A percentile compares a stretch with the other conserved stretches of the same genome.
Conservation (phyloP, 2,888 invertebrate genomes). For the Diaperis boleti region DNA sequence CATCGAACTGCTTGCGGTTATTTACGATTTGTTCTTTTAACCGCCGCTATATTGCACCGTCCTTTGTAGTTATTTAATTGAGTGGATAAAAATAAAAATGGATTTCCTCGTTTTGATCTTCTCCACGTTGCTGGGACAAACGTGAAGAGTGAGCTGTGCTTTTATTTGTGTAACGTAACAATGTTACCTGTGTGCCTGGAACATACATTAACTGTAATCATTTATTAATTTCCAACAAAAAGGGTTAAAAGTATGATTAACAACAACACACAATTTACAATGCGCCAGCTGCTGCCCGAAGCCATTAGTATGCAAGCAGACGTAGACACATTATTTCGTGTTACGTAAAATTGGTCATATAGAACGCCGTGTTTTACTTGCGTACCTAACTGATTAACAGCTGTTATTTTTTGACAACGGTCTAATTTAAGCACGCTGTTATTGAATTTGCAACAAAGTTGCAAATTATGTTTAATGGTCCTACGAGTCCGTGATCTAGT, state of each 20-base stretch:
- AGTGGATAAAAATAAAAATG: no score
- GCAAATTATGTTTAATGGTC: no score
- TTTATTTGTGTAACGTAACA: background rate
- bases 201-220: slow-evolving; percentile 8
- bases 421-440: no score
- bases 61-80: background rate
- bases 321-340: slow-evolving; percentile 27
- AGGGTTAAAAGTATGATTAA: slow-evolving; percentile 29
- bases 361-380: no score
- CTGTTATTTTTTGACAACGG: no score
- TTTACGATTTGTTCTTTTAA: background rate
- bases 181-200: background rate
- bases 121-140: background rate
- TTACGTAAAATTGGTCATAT: slow-evolving; percentile 26
- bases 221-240: slow-evolving; percentile 18
- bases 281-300: slow-evolving; percentile 23
- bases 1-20: background rate
- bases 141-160: background rate
- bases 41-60: no score
- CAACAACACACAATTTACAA: slow-evolving; percentile 15
- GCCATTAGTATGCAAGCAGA: slow-evolving; percentile 31
- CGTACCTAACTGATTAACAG: no score
- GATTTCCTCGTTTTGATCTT: background rate
- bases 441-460: no score
- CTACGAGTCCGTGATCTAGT: no score